Evolutionary conservation across 2,888 invertebrate genomes (phyloP), one percentile per base, ranked within the genome.

Genomic region (Taphrorychus bicolor): DNA sequence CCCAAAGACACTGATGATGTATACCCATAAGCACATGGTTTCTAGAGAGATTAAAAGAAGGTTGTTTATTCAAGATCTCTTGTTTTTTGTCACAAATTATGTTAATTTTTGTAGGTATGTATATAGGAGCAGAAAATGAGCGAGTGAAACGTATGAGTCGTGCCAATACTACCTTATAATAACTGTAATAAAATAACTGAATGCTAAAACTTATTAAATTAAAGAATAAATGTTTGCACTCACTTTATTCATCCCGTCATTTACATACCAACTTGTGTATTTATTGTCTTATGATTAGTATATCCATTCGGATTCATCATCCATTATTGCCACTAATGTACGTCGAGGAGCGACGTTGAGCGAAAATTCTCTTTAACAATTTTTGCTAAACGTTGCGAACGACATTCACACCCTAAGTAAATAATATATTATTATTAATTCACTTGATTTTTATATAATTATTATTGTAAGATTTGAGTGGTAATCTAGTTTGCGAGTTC

Each of bases 111-210:
- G 64, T 63, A 64, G 66, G 66, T 66, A 66, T 70, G 66, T 67
- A 66, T 59, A 70, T 63, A 66, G 58, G 53, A 57, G 59, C 80
- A 19, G 48, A 48, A 32, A 22, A n/a, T n/a, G 63, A 63, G 53
- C 75, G 72, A 54, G 52, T 59, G 68, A 65, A 69, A 71, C 61
- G 72, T 45, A 59, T 67, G 71, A 69, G 71, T 82, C 80, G 83
- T 83, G 83, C 83, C 83, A 83, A 83, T 82, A 82, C 78, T 79
- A 79, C 74, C 76, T 76, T 74, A 61, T 81, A 80, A 80, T 81
- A n/a, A n/a, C n/a, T 82, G 81, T 82, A 81, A 80, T 77, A 78
- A 79, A 75, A n/a, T n/a, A 78, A 79, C 78, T 77, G 82, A 81
- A 82, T 80, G 82, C 81, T 81, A 79, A 77, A 72, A 72, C 75